Evolutionary conservation across 2,888 invertebrate genomes (phyloP), one percentile per base, ranked within the genome.

Genomic region (Parelbella ahira): DNA sequence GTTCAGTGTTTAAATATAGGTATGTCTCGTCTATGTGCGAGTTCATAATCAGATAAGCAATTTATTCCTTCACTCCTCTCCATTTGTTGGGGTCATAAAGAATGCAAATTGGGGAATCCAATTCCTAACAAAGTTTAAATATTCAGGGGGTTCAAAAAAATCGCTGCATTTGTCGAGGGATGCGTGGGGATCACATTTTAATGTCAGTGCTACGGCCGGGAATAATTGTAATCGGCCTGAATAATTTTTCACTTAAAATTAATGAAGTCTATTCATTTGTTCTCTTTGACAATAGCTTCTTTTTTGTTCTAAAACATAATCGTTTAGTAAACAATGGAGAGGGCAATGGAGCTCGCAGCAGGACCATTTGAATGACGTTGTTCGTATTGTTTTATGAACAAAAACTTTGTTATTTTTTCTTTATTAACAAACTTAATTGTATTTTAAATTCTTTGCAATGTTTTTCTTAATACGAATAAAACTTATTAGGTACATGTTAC

Each of bases 91-190:
- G 37, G 34, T 29, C 34, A 54, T 56, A 56, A 57, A 57, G 41
- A 51, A 56, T 57, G 50, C 46, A 57, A 60, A 58, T 56, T 54
- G 49, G 43, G 27, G 42, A 50, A 53, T 54, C 47, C 53, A 57
- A 54, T 58, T 49, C 49, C 48, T 33, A 32, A 29, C 37, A 41
- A 45, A 45, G 45, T 42, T 56, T 47, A 56, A 58, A 58, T 60
- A 60, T 58, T 51, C 58, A 58, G 47, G 49, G 53, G 53, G 56
- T 50, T 43, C 39, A 52, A 56, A 54, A 33, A 34, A 56, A 56
- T 55, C 49, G 45, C 48, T 45, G 47, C 33, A 49, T 34, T 41
- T 47, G 49, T 45, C 43, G 45, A 37, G 32, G 48, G 51, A 39
- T 25, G 39, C 39, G 39, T 32, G 20, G 51, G 49, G 45, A 30